Conservation (phyloP, 2,888 invertebrate genomes). For the Dynastes maya region DNA sequence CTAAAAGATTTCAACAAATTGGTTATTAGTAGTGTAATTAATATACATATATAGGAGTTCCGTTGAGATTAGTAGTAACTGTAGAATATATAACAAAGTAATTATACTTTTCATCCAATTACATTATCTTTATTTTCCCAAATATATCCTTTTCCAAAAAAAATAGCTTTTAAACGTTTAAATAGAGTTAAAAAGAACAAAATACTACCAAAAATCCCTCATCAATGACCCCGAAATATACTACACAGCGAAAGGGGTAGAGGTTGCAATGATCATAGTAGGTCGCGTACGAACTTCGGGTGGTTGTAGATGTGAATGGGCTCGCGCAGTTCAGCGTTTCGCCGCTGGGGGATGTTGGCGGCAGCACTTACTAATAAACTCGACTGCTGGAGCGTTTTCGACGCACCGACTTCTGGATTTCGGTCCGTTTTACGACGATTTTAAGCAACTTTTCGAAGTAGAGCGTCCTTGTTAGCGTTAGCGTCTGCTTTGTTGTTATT, state of each 20-base stretch:
- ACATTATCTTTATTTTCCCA: no score
- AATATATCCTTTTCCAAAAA: no score
- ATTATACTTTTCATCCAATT: no score
- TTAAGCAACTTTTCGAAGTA: slow-evolving; percentile 7
- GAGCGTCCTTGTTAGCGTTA: neutral
- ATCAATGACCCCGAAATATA: slow-evolving; percentile 21
- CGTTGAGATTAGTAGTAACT: no score
- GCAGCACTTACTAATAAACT: slow-evolving; percentile 34
- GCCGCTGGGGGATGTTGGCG: slow-evolving; percentile 33
- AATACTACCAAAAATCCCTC: neutral
- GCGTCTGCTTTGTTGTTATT: slow-evolving; percentile 1
- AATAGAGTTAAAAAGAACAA: neutral
- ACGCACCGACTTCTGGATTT: slow-evolving; percentile 3
- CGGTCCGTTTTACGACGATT: slow-evolving; percentile 6
- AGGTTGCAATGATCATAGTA: slow-evolving; percentile 8
- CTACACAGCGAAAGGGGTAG: neutral
- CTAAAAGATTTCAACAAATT: neutral
- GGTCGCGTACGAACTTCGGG: slow-evolving; percentile 36
- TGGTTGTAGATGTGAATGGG: slow-evolving; percentile 40
- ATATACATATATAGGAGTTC: no score
- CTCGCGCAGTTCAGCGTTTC: slow-evolving; percentile 26
- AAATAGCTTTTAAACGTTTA: no score
- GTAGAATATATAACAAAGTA: no score
- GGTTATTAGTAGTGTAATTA: no score
- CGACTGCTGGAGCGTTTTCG: neutral